Evolutionary conservation across 2,888 invertebrate species (phyloP), one percentile per base, ranked within the genome.

Genomic region (Bombyx huttoni): DNA sequence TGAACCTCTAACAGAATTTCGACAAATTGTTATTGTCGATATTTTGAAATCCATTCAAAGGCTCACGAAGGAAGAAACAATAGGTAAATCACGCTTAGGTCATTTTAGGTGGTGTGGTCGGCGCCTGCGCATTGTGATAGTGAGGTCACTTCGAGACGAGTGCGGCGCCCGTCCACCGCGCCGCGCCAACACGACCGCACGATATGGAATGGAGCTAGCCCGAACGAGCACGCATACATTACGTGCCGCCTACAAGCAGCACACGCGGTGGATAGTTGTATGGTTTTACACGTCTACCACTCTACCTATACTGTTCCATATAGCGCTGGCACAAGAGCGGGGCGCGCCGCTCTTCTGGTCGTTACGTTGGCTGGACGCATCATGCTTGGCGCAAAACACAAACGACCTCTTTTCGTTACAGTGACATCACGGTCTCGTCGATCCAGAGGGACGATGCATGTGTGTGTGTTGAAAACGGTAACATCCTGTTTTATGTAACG

Each of bases 401-500:
- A 65, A 62, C 82, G 86, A 84, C 84, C 86, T 86, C 84, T 86
- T 85, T 87, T 75, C 73, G 71, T 80, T 84, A 78, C 79, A 82
- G 78, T 78, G 78, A 82, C 81, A 76, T 71, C 68, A 70, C 65
- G 61, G 62, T 59, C 58, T 55, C 57, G 58, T 59, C 62, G 63
- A 63, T 73, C 68, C 69, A 67, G 68, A 64, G 72, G 70, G 66
- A 52, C 35, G 49, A 49, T 40, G 40, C 12, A 14, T 35, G 47
- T 47, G 35, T 40, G 40, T 14, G 13, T 35, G 47, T 47, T 34
- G 47, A 47, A 51, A 51, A 51, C 51, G 54, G 53, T 50, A 54
- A 47, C 57, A 52, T 58, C 55, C 57, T 51, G 49, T 48, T 51
- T 51, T 33, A 46, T 49, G 40, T 35, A 40, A 40, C 45, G 40